Percentiles rank a stretch among this genome's conserved stretches.
Evolutionary conservation across 64 coral and sea anemone genomes (phyloP).

Genomic region (Montipora foliosa): DNA sequence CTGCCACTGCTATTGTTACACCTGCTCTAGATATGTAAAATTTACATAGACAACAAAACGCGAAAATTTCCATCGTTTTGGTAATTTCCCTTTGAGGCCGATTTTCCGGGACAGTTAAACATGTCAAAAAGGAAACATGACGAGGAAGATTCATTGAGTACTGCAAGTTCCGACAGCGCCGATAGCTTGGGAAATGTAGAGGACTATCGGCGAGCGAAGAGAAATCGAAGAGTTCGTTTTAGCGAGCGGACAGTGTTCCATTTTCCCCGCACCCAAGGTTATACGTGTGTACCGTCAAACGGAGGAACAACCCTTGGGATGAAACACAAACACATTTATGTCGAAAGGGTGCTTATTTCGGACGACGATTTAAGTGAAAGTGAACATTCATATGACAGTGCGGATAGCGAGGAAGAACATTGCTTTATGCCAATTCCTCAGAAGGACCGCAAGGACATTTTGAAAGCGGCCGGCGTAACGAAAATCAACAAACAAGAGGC

Average conservation of each 20-base stretch:
- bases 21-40: slow-evolving; percentile 22
- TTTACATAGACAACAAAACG: slow-evolving; percentile 29
- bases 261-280: slow-evolving; percentile 92
- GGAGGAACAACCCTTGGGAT: slow-evolving; percentile 97
- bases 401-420: slow-evolving; percentile 41
- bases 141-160: slow-evolving; percentile 86
- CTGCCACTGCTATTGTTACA: not conserved
- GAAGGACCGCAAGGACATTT: slow-evolving; percentile 94
- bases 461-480: slow-evolving; percentile 97
- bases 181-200: slow-evolving; percentile 79
- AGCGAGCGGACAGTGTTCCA: slow-evolving; percentile 87
- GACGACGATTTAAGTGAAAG: slow-evolving; percentile 73
- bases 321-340: slow-evolving; percentile 86
- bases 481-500: slow-evolving; percentile 99
- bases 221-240: slow-evolving; percentile 77
- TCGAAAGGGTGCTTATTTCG: slow-evolving; percentile 77
- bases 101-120: not conserved
- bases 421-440: slow-evolving; percentile 93
- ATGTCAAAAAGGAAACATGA: slow-evolving; percentile 67
- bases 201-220: slow-evolving; percentile 67
- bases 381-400: slow-evolving; percentile 81
- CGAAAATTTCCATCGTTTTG: slow-evolving; percentile 50
- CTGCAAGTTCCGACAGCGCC: slow-evolving; percentile 78
- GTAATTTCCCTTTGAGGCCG: slow-evolving; percentile 17
- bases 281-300: slow-evolving; percentile 93